These are phyloP conservation scores for Valencia hispanica DNA, from an alignment of 2,797 vertebrate species.

Conservation along the genomic window DNA sequence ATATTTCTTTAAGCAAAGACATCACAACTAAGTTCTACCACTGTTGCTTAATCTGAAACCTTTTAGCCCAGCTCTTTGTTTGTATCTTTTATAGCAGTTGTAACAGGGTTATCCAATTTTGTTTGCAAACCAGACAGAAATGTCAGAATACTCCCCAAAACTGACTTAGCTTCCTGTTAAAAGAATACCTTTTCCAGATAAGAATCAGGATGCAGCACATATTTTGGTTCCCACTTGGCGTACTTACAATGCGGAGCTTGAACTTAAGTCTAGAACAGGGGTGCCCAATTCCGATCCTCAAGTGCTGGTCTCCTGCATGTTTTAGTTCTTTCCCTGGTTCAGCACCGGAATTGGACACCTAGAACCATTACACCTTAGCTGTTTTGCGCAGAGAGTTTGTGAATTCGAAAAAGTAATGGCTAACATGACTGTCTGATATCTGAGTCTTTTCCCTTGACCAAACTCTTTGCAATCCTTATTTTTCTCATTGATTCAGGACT, in stretches of 20 bases:
- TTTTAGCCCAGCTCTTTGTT: slow-evolving; percentile 36
- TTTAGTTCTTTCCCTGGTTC: no score
- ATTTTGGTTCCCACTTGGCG: slow-evolving; percentile 48
- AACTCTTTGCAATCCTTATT: slow-evolving; percentile 17
- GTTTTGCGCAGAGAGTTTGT: slow-evolving; percentile 20
- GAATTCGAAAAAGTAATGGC: slow-evolving; percentile 14
- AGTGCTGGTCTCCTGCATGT: no score
- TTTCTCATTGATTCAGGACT: slow-evolving; percentile 81
- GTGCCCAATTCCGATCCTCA: no score
- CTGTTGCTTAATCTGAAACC: slow-evolving; percentile 47
- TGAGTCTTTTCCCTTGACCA: slow-evolving; percentile 18
- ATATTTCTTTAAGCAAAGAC: slow-evolving; percentile 31
- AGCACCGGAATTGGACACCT: no score
- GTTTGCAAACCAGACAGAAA: slow-evolving; percentile 40
- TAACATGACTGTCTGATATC: slow-evolving; percentile 29
- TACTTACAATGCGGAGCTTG: slow-evolving; percentile 39
- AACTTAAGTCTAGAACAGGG: slow-evolving; percentile 40
- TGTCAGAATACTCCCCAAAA: slow-evolving; percentile 29
- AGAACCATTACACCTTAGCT: slow-evolving; percentile 36
- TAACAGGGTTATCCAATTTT: slow-evolving; percentile 19
- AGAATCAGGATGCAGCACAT: slow-evolving; percentile 33
- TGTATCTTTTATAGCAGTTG: slow-evolving; percentile 36
- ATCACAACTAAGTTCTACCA: slow-evolving; percentile 20
- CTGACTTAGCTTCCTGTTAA: slow-evolving; percentile 54
- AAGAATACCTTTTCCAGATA: slow-evolving; percentile 31